Base-by-base conservation (phyloP, 1,140 invertebrate species). In the Nixonia krombeini region DNA sequence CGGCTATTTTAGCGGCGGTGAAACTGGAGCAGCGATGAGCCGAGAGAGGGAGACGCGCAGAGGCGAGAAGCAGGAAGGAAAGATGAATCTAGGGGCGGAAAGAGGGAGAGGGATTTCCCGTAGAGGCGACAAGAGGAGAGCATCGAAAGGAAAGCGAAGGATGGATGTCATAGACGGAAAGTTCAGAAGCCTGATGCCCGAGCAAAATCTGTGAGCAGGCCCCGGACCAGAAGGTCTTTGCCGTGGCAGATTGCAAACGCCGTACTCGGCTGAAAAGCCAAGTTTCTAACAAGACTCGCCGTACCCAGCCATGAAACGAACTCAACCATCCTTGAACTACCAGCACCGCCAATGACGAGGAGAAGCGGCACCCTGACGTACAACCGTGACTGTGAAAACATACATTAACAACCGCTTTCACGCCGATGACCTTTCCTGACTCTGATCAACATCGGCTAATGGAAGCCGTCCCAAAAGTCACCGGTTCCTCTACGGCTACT, bases 271-370 rank as follows among this genome's bases (percentile, higher is more conserved):
- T 61, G 65, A 68, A 51, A 33, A 61, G 66, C 70, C 75, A 75
- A 81, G 78, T 81, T 81, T 68, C 78, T 80, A 76, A 80, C 78
- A 68, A 81, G 78, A 72, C 76, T 70, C 65, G 65, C 69, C 47
- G 69, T 80, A 67, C 70, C 74, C 64, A 67, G 62, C 55, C 71
- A 74, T 76, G 75, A 79, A 78, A 78, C 73, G 73, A 76, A 77
- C 73, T 74, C 69, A 68, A 66, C 74, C 58, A 73, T 52, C 72
- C 73, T 75, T 66, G 67, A 73, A 75, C 56, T 55, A 66, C 51
- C 46, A 38, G 62, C 61, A 41, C 59, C 53, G 44, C 31, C 49
- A 49, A 55, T 64, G 64, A 72, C 55, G 59, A 61, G 40, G 56
- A 25, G 35, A 33, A 33, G 41, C 51, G 41, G 51, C 9, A 16